Evolutionary conservation across 2,888 invertebrate genomes (phyloP).

Genomic region (Polyommatus iphigenia): DNA sequence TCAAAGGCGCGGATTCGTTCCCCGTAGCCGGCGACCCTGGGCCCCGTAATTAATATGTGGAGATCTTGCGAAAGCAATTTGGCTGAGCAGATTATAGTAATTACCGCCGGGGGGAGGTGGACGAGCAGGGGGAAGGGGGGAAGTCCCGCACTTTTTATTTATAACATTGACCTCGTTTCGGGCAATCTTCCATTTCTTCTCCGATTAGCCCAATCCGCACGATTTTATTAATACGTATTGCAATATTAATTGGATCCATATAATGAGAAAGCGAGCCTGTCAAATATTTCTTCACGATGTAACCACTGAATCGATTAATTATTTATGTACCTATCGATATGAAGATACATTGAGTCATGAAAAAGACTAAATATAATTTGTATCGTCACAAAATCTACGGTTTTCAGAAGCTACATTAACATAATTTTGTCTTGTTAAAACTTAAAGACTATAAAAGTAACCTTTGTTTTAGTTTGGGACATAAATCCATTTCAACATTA

Average conservation of each 20-base stretch:
- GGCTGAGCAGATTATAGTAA: conserved; percentile 21
- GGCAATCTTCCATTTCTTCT: background rate
- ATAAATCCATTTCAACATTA: too few relatives aligned
- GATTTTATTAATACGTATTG: background rate
- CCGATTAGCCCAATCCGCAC: background rate
- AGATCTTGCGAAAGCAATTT: conserved; percentile 10
- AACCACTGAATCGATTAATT: too few relatives aligned
- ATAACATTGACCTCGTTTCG: background rate
- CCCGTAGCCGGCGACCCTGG: background rate
- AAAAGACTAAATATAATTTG: too few relatives aligned
- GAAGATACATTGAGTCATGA: too few relatives aligned
- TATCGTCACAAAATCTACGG: too few relatives aligned
- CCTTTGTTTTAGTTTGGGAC: too few relatives aligned
- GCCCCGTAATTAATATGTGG: conserved; percentile 13
- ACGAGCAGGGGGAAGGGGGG: background rate
- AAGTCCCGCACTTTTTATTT: background rate
- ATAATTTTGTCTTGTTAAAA: too few relatives aligned
- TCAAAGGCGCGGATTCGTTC: conserved; percentile 9
- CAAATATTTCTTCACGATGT: too few relatives aligned
- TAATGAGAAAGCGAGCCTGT: too few relatives aligned
- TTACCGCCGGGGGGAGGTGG: background rate
- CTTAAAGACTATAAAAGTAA: too few relatives aligned
- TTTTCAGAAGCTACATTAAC: too few relatives aligned
- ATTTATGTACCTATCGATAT: too few relatives aligned
- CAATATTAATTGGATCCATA: background rate